Conservation (phyloP, 2,113 vertebrate genomes). For the Mesocricetus auratus region DNA sequence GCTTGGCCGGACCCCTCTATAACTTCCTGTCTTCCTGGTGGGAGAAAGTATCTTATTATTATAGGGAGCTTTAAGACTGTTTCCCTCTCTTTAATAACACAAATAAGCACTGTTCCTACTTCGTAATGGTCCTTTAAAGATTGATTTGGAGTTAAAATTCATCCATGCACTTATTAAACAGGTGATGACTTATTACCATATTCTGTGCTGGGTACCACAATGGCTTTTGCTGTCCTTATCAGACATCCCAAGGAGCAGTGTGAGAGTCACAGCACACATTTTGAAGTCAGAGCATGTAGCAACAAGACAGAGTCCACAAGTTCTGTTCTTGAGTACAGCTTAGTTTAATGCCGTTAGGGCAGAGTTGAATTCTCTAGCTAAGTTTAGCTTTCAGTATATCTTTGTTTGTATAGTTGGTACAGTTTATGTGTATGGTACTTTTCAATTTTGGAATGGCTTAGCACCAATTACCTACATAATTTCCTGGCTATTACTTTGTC, state of each 20-base stretch:
- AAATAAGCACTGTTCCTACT: background rate
- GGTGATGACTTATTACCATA: background rate
- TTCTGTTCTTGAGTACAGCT: background rate
- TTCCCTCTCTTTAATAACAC: constrained; percentile 1
- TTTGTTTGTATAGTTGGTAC: constrained; percentile 6
- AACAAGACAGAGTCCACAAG: background rate
- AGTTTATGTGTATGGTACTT: background rate
- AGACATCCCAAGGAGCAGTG: background rate
- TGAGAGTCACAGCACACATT: background rate
- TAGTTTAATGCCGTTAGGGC: background rate
- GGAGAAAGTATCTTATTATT: background rate
- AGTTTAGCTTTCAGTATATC: background rate
- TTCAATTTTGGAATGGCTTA: background rate
- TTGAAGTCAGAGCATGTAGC: background rate
- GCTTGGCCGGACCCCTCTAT: background rate
- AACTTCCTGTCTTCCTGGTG: background rate
- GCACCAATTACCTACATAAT: background rate
- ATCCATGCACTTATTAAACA: background rate
- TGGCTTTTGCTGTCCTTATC: accelerated
- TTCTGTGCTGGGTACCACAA: background rate
- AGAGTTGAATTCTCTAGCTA: background rate
- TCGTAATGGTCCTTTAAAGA: background rate
- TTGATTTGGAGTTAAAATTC: constrained; percentile 10
- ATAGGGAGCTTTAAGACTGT: background rate
- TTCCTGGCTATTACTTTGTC: background rate